These are phyloP conservation scores for Araneus ventricosus DNA, from an alignment of 1,140 invertebrate species.

Conservation along the genomic window DNA sequence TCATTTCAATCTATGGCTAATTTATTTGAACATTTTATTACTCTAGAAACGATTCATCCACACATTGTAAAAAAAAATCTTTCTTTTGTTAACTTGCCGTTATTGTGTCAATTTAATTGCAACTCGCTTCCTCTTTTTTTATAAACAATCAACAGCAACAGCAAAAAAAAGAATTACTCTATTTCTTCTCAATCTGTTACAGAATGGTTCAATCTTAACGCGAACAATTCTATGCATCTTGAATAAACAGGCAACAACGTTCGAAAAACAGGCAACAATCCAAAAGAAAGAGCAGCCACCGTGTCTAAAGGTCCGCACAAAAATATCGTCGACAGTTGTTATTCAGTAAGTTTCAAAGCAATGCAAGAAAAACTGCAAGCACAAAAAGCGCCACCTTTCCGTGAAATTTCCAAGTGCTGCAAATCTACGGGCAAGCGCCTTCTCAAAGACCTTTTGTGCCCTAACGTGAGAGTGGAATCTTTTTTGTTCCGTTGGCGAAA, in stretches of 20 bases:
- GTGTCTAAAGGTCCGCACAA: background rate
- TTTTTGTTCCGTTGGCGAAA: background rate
- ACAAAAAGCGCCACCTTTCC: background rate
- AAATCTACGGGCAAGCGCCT: background rate
- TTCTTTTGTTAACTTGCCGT: too few species aligned
- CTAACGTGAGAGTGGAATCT: background rate
- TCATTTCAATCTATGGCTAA: too few species aligned
- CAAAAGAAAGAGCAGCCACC: background rate
- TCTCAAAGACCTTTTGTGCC: background rate
- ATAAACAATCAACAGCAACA: too few species aligned
- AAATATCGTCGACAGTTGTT: background rate
- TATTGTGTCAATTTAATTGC: too few species aligned
- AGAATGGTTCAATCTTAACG: too few species aligned
- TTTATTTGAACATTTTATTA: too few species aligned
- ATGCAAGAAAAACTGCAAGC: background rate
- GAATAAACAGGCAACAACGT: background rate
- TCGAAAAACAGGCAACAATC: background rate
- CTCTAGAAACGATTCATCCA: too few species aligned
- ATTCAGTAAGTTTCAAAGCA: background rate
- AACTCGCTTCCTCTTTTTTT: too few species aligned
- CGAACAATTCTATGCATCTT: background rate
- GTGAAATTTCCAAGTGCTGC: constrained; percentile 14
- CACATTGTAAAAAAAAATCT: too few species aligned
- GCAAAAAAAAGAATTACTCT: too few species aligned
- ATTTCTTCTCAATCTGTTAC: too few species aligned